phyloP scores from a whole-genome alignment of 2,113 vertebrate species.

The Danionella cerebrum region DNA sequence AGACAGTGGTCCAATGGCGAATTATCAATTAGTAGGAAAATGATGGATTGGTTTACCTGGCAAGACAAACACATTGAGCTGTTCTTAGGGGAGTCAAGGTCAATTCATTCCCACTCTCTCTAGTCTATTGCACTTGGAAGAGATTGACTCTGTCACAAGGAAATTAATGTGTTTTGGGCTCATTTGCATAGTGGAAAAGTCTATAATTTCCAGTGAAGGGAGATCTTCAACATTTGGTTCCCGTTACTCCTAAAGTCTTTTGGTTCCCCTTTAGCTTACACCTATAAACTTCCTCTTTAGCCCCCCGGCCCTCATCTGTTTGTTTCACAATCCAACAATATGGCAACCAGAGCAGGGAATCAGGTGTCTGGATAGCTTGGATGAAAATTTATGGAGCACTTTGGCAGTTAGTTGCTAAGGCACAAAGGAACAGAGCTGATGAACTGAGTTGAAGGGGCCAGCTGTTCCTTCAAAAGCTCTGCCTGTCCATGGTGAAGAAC shows the following conservation, averaged over 20 bases:
- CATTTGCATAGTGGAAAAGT: background rate
- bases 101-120: conserved; percentile 1
- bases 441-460: conserved; percentile 11
- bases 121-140: background rate
- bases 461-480: background rate
- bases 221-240: conserved; percentile 3
- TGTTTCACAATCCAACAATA: conserved; percentile 7
- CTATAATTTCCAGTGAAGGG: background rate
- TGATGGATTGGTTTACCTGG: background rate
- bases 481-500: background rate
- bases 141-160: background rate
- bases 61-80: conserved; percentile 3
- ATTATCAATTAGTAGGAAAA: conserved; percentile 9
- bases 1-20: conserved; percentile 13
- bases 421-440: conserved; percentile 2
- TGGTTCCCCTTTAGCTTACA: background rate
- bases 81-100: conserved; percentile 12
- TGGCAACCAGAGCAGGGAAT: background rate
- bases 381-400: conserved; percentile 12
- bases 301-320: background rate
- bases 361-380: background rate
- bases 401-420: conserved; percentile 1
- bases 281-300: conserved; percentile 12
- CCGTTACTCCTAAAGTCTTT: background rate
- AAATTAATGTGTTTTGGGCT: background rate